Evolutionary conservation across 2,797 vertebrate species (phyloP).

Genomic region (Notoglanidium macrostoma): DNA sequence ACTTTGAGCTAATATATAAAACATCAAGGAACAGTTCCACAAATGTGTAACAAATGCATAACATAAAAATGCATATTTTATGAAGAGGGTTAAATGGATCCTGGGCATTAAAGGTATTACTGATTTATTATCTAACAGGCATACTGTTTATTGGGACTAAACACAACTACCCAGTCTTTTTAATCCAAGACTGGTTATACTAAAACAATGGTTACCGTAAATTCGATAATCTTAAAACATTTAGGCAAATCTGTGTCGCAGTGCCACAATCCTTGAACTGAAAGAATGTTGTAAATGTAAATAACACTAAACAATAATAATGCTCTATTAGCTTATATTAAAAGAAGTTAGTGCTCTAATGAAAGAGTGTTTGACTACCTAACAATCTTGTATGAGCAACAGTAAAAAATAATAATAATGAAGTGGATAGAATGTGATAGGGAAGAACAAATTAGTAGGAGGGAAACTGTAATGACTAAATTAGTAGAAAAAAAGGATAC

Average conservation of each 20-base stretch:
- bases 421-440: not conserved
- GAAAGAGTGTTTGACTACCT: not conserved
- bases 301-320: not conserved
- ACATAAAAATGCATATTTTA: slow-evolving; percentile 7
- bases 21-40: not conserved
- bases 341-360: not conserved
- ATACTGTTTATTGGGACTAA: not conserved
- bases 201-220: not conserved
- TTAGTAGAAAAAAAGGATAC: not conserved
- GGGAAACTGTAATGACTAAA: not conserved
- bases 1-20: not conserved
- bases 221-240: not conserved
- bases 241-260: not conserved
- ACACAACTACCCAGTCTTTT: not conserved
- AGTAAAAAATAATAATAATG: not conserved
- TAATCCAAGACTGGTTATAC: not conserved
- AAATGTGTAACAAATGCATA: not conserved
- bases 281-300: not conserved
- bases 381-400: not conserved
- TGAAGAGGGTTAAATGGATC: not conserved
- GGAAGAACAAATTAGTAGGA: not conserved
- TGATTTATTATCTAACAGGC: not conserved
- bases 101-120: not conserved
- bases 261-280: not conserved
- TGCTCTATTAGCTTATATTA: not conserved